phyloP scores from a whole-genome alignment of 2,888 invertebrate species.

The Apodemia mormo region DNA sequence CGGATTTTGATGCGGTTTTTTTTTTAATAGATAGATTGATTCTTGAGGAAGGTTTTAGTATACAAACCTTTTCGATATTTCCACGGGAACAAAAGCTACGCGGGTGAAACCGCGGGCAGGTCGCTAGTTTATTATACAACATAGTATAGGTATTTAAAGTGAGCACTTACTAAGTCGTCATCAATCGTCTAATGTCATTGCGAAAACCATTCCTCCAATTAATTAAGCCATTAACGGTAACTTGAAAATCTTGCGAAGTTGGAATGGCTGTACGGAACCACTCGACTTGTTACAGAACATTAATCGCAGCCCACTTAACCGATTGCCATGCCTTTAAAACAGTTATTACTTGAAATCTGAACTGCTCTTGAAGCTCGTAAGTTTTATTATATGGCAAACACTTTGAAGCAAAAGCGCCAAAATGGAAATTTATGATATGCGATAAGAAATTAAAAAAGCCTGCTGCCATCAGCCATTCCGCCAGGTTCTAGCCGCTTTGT shows the following conservation, averaged over 20 bases:
- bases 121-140: no score
- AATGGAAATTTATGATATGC: constrained; percentile 1
- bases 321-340: constrained; percentile 16
- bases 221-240: constrained; percentile 20
- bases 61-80: no score
- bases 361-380: constrained; percentile 2
- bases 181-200: neutral
- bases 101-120: no score
- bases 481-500: neutral
- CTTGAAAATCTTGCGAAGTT: constrained; percentile 34
- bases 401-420: neutral
- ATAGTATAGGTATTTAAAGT: neutral
- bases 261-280: constrained; percentile 34
- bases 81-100: no score
- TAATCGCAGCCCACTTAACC: constrained; percentile 25
- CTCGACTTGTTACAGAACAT: constrained; percentile 33
- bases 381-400: constrained; percentile 13
- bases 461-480: neutral
- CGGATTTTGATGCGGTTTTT: no score
- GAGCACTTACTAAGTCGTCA: neutral
- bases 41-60: no score
- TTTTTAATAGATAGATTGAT: no score
- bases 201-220: constrained; percentile 1
- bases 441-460: neutral
- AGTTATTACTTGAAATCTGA: constrained; percentile 17